Conservation (phyloP, 1,140 invertebrate genomes). For the Cyphomyrmex costatus region DNA sequence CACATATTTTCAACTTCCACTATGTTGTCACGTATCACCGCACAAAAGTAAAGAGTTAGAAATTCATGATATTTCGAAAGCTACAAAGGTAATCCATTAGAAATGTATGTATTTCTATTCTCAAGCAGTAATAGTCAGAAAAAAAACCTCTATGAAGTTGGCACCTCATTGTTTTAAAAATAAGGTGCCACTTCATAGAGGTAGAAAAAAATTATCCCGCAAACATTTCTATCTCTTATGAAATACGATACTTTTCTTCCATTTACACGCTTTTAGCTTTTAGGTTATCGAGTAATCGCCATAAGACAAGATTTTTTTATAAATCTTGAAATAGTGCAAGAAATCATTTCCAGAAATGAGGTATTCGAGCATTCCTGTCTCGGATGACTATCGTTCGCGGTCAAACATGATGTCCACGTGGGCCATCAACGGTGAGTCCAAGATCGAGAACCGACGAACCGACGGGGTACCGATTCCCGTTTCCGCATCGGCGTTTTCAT, state of each 20-base stretch:
- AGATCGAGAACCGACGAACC: conserved; percentile 4
- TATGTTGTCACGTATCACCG: neutral
- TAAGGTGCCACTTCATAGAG: no score
- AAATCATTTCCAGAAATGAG: neutral
- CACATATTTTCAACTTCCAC: conserved; percentile 19
- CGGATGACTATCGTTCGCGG: neutral
- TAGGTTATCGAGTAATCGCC: neutral
- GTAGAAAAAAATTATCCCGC: neutral
- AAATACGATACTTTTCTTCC: neutral
- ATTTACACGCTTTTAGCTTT: neutral
- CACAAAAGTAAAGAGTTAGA: conserved; percentile 26
- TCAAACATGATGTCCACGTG: conserved; percentile 29
- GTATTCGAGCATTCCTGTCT: neutral
- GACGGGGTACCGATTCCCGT: conserved; percentile 57
- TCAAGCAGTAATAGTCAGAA: neutral
- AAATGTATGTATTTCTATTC: neutral
- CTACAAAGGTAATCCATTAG: neutral
- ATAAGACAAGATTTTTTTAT: neutral
- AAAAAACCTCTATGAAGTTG: no score
- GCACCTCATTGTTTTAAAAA: no score
- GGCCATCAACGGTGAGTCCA: conserved; percentile 4
- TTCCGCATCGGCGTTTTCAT: conserved; percentile 65
- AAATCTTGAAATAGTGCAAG: neutral
- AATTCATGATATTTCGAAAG: conserved; percentile 30
- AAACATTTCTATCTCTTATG: neutral